Conservation (phyloP, 2,113 vertebrate genomes). For the Meriones unguiculatus region DNA sequence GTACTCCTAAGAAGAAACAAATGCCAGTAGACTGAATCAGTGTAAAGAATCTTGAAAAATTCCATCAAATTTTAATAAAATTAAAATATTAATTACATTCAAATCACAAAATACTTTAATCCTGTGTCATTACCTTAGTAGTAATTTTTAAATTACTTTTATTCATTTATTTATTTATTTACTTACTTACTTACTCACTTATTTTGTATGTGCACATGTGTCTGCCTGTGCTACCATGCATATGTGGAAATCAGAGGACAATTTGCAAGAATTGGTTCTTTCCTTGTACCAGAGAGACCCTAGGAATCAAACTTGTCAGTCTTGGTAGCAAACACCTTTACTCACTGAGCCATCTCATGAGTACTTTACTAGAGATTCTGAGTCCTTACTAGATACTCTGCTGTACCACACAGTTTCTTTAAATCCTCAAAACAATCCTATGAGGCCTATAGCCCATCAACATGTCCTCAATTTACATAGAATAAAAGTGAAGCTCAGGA, state of each 20-base stretch:
- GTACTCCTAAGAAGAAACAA: background rate
- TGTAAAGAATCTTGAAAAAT: conserved; percentile 23
- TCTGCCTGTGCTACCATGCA: background rate
- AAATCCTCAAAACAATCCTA: background rate
- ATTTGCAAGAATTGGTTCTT: background rate
- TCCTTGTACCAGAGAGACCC: background rate
- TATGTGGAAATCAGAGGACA: background rate
- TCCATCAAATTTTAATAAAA: conserved; percentile 5
- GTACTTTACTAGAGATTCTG: background rate
- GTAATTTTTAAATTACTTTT: background rate
- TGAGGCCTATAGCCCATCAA: background rate
- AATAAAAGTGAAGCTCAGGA: background rate
- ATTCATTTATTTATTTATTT: background rate
- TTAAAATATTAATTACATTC: conserved; percentile 30
- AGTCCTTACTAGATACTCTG: background rate
- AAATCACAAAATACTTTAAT: background rate
- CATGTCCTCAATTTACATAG: background rate
- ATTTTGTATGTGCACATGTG: background rate
- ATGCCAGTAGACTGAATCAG: background rate
- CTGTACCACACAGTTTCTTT: background rate
- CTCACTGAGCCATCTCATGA: background rate
- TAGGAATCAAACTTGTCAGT: background rate
- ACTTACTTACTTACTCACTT: background rate
- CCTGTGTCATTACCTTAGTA: background rate
- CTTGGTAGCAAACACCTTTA: background rate